A percentile compares a stretch with the other conserved stretches of the same genome.
These are phyloP conservation scores for Drosophila mettleri DNA, from an alignment of 2,888 invertebrate species.

Conservation along the genomic window DNA sequence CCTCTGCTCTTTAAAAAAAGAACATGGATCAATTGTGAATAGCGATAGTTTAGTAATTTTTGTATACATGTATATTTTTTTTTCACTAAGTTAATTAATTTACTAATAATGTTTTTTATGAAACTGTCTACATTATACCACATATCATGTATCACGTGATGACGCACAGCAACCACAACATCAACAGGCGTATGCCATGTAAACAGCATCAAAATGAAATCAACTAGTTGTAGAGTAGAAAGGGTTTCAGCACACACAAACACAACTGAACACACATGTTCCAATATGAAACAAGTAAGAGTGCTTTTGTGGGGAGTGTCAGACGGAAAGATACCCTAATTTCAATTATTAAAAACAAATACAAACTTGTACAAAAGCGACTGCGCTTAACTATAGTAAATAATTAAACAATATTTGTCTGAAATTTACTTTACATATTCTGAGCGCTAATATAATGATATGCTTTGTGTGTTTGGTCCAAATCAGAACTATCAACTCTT, in stretches of 20 bases:
- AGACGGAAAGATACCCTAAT: not conserved
- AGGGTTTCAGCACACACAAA: slow-evolving; percentile 19
- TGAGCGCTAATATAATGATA: no score
- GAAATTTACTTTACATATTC: no score
- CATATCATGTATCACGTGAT: slow-evolving; percentile 1
- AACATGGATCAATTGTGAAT: not conserved
- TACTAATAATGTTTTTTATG: not conserved
- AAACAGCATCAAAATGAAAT: slow-evolving; percentile 56
- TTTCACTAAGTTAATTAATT: not conserved
- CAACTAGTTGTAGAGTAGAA: slow-evolving; percentile 52
- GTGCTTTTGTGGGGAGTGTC: not conserved
- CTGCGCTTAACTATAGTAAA: no score
- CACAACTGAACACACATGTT: slow-evolving; percentile 4
- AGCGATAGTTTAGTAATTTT: not conserved
- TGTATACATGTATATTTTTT: no score
- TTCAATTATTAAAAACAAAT: no score
- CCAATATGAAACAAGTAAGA: not conserved
- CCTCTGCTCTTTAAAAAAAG: no score
- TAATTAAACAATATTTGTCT: no score
- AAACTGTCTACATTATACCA: not conserved
- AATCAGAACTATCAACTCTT: no score
- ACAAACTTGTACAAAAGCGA: no score
- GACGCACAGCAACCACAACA: slow-evolving; percentile 36
- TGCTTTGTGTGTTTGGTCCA: no score
- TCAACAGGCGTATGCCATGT: slow-evolving; percentile 19